Conservation (phyloP, 2,113 vertebrate genomes). For the Amphiprion percula region DNA sequence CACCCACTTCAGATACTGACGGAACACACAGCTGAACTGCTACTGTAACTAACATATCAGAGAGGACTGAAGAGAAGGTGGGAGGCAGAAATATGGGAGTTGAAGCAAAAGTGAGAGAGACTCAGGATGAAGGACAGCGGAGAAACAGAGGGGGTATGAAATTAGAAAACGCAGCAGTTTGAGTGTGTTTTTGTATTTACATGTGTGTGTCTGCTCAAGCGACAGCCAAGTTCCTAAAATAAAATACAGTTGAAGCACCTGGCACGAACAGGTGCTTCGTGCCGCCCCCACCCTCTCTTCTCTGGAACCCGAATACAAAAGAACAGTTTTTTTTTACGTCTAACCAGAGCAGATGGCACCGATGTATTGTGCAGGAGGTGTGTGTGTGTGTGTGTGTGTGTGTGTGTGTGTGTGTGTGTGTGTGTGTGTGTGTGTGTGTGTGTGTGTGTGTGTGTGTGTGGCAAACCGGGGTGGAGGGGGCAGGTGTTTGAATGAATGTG, state of each 20-base stretch:
- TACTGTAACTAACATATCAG: slow-evolving; percentile 76
- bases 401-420: slow-evolving; percentile 39
- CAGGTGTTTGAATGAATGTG: slow-evolving; percentile 62
- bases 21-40: slow-evolving; percentile 44
- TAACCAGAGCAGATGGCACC: slow-evolving; percentile 69
- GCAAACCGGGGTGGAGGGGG: slow-evolving; percentile 12
- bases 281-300: slow-evolving; percentile 9
- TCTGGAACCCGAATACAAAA: slow-evolving; percentile 68
- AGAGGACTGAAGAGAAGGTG: background rate
- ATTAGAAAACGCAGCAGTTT: slow-evolving; percentile 78
- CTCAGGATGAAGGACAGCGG: slow-evolving; percentile 1
- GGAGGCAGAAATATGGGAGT: background rate
- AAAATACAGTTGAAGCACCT: slow-evolving; percentile 65
- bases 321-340: slow-evolving; percentile 62
- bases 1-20: background rate
- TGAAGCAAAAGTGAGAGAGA: background rate
- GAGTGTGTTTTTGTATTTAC: slow-evolving; percentile 33
- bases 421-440: slow-evolving; percentile 39
- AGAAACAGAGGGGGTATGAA: slow-evolving; percentile 82
- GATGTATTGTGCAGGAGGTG: slow-evolving; percentile 51
- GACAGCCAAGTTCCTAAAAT: slow-evolving; percentile 46
- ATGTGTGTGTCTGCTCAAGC: slow-evolving; percentile 5
- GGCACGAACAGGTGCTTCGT: slow-evolving; percentile 57
- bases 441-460: slow-evolving; percentile 27
- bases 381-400: slow-evolving; percentile 25